Base-by-base conservation (phyloP, 37 sponge, comb jelly and placozoan species). In the Eunapius fragilis region DNA sequence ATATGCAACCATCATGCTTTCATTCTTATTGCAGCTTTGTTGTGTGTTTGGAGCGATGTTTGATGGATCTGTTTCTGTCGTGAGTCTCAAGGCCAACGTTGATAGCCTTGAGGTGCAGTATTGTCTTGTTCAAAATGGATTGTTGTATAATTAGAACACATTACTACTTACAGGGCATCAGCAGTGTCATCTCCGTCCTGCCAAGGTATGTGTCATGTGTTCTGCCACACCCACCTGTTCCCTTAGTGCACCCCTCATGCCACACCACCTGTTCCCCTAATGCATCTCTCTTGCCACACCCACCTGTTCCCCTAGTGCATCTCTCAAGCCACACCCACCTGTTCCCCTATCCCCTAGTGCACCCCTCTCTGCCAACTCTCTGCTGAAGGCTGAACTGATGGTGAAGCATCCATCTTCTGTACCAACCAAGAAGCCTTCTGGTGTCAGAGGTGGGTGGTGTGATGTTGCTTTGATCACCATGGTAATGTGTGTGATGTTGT, bases 311-410 rank as follows among this genome's bases (percentile, higher is more conserved):
- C 25, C 25, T 45, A 24, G n/a, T 23, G 45, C 30, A 23, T 31
- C 30, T 28, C 34, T 81, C 32, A 35, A 72, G 13, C 74, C 71
- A 10, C 74, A 26, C 17, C 3, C 74, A n/a, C n/a, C n/a, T 67
- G 35, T 23, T 10, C 49, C 9, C 11, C n/a, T 4, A 2, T 58
- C 23, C 27, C 49, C 9, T 80, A 94, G 95, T 86, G 84, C 48
- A 2, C 95, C 95, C 37, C 76, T 94, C 19, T 70, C 32, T 30
- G 33, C 85, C 11, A 68, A 67, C 9, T 94, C 95, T 70, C 72
- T 77, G n/a, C 80, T 94, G 83, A 78, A 71, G 37, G 81, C 95
- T 19, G 91, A 94, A 68, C 71, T 91, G 67, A 34, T 37, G 26
- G 48, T 76, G 76, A 85, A 80, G 26, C 80, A 27, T 37, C 73